Percentiles rank a stretch among this genome's conserved stretches.
phyloP scores from a whole-genome alignment of 2,888 invertebrate species.

The Brenthis hecate region DNA sequence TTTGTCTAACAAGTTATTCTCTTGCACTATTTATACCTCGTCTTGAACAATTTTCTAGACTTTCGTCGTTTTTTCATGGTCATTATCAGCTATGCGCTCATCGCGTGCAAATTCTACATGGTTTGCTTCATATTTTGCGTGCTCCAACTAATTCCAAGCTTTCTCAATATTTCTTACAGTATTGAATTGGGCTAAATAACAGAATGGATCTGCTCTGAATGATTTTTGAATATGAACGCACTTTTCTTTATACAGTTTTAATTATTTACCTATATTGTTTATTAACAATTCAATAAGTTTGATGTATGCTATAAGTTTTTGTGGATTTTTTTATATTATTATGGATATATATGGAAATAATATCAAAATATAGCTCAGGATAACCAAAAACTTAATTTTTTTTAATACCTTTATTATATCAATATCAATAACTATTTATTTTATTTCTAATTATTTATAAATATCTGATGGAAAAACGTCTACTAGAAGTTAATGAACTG shows the following conservation, averaged over 20 bases:
- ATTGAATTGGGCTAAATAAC: conserved; percentile 36
- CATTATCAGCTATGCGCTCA: conserved; percentile 26
- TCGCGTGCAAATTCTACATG: conserved; percentile 42
- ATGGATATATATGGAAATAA: too few species aligned
- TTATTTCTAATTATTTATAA: too few species aligned
- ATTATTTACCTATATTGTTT: conserved; percentile 1
- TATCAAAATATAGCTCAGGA: too few species aligned
- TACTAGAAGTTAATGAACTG: too few species aligned
- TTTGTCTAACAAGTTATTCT: conserved; percentile 17
- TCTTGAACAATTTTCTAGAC: conserved; percentile 26
- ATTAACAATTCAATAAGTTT: too few species aligned
- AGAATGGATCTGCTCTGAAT: conserved; percentile 38
- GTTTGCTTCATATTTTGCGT: conserved; percentile 36
- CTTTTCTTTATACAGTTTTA: conserved; percentile 19
- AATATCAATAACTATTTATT: too few species aligned
- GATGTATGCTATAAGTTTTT: too few species aligned
- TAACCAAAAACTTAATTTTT: too few species aligned
- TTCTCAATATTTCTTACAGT: conserved; percentile 37
- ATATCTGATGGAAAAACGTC: too few species aligned
- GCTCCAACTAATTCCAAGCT: conserved; percentile 35
- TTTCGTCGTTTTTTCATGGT: conserved; percentile 42
- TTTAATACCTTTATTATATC: too few species aligned
- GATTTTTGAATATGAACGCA: conserved; percentile 25
- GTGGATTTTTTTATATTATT: too few species aligned
- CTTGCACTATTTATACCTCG: conserved; percentile 39